A percentile compares a stretch with the other conserved stretches of the same genome.
These are phyloP conservation scores for Sebastes cheni DNA, from an alignment of 2,797 vertebrate species.

Conservation along the genomic window DNA sequence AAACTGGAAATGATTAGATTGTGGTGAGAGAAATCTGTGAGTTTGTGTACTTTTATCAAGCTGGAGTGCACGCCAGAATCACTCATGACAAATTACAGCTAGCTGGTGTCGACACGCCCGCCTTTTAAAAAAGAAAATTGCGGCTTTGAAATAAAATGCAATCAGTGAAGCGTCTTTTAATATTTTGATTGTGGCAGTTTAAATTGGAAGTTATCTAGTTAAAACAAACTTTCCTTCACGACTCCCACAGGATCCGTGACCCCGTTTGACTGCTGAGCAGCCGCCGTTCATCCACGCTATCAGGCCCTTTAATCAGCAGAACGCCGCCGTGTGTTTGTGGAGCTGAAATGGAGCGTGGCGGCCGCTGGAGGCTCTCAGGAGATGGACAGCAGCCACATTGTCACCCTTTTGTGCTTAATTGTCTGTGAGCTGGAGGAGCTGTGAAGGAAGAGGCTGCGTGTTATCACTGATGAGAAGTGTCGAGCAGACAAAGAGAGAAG, in stretches of 20 bases:
- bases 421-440: constrained; percentile 35
- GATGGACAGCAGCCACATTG: constrained; percentile 48
- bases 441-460: constrained; percentile 32
- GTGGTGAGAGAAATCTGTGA: not conserved
- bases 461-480: constrained; percentile 47
- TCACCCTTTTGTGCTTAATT: constrained; percentile 59
- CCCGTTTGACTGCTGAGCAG: constrained; percentile 35
- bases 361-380: constrained; percentile 52
- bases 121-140: not conserved
- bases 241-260: constrained; percentile 23
- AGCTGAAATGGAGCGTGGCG: constrained; percentile 72
- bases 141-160: constrained; percentile 1
- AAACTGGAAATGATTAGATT: constrained; percentile 23
- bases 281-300: constrained; percentile 54
- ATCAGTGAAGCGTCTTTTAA: not conserved
- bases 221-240: not conserved
- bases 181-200: constrained; percentile 10
- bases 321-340: constrained; percentile 64
- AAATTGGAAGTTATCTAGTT: not conserved
- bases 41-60: constrained; percentile 20
- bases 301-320: constrained; percentile 73
- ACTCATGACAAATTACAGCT: constrained; percentile 39
- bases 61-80: constrained; percentile 72
- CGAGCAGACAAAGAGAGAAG: not conserved
- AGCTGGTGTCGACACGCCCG: not conserved